phyloP scores from a whole-genome alignment of 2,113 vertebrate species.

The Gymnorhina tibicen region DNA sequence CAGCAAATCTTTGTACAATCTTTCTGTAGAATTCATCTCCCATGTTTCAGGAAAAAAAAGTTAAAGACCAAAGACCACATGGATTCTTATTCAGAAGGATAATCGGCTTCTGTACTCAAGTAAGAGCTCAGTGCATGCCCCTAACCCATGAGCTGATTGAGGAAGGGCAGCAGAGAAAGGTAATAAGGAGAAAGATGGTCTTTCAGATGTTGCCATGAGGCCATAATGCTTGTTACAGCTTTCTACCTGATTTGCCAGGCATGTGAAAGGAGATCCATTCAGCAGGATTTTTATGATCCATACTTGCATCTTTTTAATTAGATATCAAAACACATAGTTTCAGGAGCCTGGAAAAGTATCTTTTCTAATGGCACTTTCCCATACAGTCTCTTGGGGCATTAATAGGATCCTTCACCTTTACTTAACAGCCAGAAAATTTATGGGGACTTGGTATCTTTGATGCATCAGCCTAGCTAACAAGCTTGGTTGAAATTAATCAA shows the following conservation, averaged over 20 bases:
- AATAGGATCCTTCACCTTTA: not conserved
- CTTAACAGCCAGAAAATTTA: not conserved
- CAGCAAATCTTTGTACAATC: conserved; percentile 4
- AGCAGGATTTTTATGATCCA: not conserved
- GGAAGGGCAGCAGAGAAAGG: not conserved
- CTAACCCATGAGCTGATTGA: not conserved
- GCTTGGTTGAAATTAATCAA: not conserved
- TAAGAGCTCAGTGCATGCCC: not conserved
- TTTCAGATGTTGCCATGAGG: not conserved
- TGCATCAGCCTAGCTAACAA: not conserved
- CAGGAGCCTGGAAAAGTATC: not conserved
- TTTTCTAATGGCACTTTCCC: not conserved
- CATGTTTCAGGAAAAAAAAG: not conserved
- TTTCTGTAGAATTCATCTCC: not conserved
- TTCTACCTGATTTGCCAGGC: not conserved
- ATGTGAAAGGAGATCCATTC: not conserved
- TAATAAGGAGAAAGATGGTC: not conserved
- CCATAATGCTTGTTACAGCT: not conserved
- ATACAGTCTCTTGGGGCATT: not conserved
- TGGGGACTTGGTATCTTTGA: not conserved
- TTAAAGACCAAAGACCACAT: not conserved
- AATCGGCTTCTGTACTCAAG: not conserved
- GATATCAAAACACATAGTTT: not conserved
- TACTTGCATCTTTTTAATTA: not conserved
- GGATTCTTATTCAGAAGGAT: not conserved